Conservation (phyloP, 2,797 vertebrate species). For the Phoeniculus purpureus region DNA sequence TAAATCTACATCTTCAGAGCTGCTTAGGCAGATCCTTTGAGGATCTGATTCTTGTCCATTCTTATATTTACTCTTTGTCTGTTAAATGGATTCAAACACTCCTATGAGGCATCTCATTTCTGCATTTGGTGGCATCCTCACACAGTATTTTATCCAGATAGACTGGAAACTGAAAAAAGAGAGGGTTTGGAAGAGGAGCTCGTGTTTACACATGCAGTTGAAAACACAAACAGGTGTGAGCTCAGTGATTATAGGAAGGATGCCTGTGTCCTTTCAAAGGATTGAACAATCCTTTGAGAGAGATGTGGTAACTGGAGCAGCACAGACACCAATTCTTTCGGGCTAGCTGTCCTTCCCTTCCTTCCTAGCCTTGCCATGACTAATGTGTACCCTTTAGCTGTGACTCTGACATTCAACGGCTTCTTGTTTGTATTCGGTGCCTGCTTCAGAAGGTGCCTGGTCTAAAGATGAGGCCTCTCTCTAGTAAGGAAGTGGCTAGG, state of each 20-base stretch:
- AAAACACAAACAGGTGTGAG: not conserved
- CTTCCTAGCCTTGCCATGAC: conserved; percentile 54
- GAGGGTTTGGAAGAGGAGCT: not conserved
- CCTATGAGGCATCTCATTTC: not conserved
- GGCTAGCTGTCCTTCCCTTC: conserved; percentile 62
- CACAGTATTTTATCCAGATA: not conserved
- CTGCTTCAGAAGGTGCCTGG: conserved; percentile 89
- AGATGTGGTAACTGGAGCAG: conserved; percentile 35
- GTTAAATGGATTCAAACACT: not conserved
- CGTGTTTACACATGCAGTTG: not conserved
- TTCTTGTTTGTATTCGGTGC: conserved; percentile 89
- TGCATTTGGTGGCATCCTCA: not conserved
- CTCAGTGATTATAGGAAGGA: conserved; percentile 25
- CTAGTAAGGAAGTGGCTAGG: conserved; percentile 89
- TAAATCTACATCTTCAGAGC: not conserved
- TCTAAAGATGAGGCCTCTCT: conserved; percentile 87
- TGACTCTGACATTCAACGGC: conserved; percentile 86
- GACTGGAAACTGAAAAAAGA: not conserved
- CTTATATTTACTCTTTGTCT: not conserved
- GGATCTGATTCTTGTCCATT: not conserved
- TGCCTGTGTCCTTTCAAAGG: conserved; percentile 32
- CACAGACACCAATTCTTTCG: conserved; percentile 11
- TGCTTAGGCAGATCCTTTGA: not conserved
- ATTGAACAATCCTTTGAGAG: conserved; percentile 37
- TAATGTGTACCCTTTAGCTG: conserved; percentile 87